phyloP scores from a whole-genome alignment of 2,113 vertebrate species.

The Cynoglossus semilaevis region DNA sequence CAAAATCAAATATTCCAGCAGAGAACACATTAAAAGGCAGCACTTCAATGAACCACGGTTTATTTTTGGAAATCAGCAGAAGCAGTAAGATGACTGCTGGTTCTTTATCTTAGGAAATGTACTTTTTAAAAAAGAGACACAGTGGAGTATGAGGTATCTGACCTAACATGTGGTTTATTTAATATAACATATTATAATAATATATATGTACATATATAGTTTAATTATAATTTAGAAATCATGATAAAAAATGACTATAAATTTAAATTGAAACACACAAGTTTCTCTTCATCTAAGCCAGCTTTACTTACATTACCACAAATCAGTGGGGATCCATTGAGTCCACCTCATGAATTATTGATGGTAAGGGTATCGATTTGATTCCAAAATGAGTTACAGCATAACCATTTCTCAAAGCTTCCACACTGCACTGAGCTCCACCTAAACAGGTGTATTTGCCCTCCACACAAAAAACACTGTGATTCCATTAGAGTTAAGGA shows the following conservation, averaged over 20 bases:
- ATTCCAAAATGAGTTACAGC: conserved; percentile 29
- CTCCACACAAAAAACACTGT: conserved; percentile 24
- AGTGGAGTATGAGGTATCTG: too few relatives aligned
- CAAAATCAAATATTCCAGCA: not conserved
- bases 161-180: too few relatives aligned
- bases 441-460: conserved; percentile 28
- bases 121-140: too few relatives aligned
- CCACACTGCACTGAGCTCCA: conserved; percentile 10
- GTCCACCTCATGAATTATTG: conserved; percentile 48
- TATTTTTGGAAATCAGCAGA: too few relatives aligned
- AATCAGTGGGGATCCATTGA: conserved; percentile 12
- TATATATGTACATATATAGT: too few relatives aligned
- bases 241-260: too few relatives aligned
- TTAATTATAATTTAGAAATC: too few relatives aligned
- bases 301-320: conserved; percentile 4
- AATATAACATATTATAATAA: too few relatives aligned
- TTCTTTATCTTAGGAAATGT: too few relatives aligned
- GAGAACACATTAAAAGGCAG: not conserved
- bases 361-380: conserved; percentile 40
- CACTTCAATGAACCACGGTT: not conserved
- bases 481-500: conserved; percentile 46
- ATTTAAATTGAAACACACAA: too few relatives aligned
- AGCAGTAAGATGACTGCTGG: too few relatives aligned
- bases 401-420: conserved; percentile 1
- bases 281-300: too few relatives aligned